These are phyloP conservation scores for Iguana delicatissima DNA, from an alignment of 2,797 vertebrate genomes.

Conservation along the genomic window DNA sequence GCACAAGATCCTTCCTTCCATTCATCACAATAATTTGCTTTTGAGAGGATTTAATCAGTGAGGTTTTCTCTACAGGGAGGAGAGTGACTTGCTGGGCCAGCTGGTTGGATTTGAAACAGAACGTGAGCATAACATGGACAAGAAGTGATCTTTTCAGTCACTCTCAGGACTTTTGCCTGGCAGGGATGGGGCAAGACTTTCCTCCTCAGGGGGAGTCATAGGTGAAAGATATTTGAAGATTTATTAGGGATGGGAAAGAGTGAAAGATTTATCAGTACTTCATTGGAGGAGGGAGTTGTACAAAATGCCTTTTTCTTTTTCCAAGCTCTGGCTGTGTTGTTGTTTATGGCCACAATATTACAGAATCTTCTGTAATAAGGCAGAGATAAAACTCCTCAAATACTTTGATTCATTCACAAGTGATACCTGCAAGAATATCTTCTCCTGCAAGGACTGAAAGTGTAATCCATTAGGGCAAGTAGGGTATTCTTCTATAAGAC, in stretches of 20 bases:
- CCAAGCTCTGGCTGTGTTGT: neutral
- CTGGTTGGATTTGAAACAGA: neutral
- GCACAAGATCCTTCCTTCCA: conserved; percentile 4
- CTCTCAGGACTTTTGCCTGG: neutral
- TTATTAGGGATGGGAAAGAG: neutral
- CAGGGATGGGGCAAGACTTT: too few relatives aligned
- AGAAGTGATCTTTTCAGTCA: neutral
- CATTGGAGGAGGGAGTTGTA: neutral
- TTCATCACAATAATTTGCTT: neutral
- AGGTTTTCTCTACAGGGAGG: conserved; percentile 1
- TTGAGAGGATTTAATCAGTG: conserved; percentile 15
- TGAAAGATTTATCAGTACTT: too few relatives aligned
- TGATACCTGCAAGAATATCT: too few relatives aligned
- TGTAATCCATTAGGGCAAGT: too few relatives aligned
- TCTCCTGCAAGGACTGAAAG: too few relatives aligned
- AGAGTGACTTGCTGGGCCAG: neutral
- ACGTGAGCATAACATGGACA: neutral
- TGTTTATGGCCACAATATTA: neutral
- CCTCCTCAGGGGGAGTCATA: neutral
- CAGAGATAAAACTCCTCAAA: too few relatives aligned
- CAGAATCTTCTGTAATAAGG: neutral
- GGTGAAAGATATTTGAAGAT: neutral
- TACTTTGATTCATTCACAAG: too few relatives aligned
- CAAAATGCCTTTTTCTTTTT: neutral
- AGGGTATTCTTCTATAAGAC: too few relatives aligned